phyloP scores from a whole-genome alignment of 2,888 invertebrate genomes.

The Drosophila diplacantha region DNA sequence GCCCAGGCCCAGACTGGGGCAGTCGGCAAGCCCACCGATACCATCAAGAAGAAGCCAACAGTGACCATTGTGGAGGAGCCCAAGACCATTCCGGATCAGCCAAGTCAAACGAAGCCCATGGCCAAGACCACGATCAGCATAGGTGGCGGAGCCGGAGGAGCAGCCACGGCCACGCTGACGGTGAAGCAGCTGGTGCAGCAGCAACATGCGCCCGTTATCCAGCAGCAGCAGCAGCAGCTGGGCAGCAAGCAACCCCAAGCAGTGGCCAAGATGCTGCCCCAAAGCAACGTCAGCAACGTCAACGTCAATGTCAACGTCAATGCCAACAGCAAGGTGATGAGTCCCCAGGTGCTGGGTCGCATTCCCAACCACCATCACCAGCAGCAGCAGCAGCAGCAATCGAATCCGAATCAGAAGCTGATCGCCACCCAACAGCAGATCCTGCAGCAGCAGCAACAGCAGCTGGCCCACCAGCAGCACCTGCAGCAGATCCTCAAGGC shows the following conservation, averaged over 20 bases:
- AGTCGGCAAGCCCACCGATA: conserved; percentile 78
- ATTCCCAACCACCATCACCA: conserved; percentile 65
- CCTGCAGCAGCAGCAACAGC: conserved; percentile 72
- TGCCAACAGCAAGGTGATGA: conserved; percentile 45
- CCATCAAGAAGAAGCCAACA: conserved; percentile 76
- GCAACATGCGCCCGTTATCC: conserved; percentile 72
- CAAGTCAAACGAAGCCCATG: conserved; percentile 45
- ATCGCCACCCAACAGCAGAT: conserved; percentile 74
- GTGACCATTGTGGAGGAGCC: conserved; percentile 74
- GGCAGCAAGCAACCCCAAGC: conserved; percentile 32
- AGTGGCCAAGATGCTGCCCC: conserved; percentile 38
- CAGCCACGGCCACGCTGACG: conserved; percentile 66
- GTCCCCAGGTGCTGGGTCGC: conserved; percentile 67
- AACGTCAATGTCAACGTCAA: conserved; percentile 34
- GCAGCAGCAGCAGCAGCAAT: conserved; percentile 55
- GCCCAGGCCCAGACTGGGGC: conserved; percentile 52
- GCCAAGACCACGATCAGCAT: conserved; percentile 67
- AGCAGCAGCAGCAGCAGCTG: conserved; percentile 76
- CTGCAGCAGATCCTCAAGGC: conserved; percentile 75
- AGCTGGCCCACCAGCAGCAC: conserved; percentile 74
- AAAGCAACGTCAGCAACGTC: conserved; percentile 47
- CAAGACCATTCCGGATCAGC: conserved; percentile 67
- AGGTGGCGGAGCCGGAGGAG: conserved; percentile 40
- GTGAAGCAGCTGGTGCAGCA: conserved; percentile 75
- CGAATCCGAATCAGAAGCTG: conserved; percentile 74